Evolutionary conservation across 2,888 invertebrate species (phyloP), one percentile per base, ranked within the genome.

Genomic region (Eulithis testata): DNA sequence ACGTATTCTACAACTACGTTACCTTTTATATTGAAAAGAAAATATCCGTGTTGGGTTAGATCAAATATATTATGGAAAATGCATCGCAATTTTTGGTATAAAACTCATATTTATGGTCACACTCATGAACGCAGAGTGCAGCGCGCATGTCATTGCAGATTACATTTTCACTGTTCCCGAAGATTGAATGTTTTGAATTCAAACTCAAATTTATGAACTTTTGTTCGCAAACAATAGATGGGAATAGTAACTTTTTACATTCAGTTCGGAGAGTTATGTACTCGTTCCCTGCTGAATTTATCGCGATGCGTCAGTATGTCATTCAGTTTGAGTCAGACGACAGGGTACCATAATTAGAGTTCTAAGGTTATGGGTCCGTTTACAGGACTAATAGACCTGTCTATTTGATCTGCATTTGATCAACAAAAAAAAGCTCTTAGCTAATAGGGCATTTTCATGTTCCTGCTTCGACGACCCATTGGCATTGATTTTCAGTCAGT

Each of bases 141-240:
- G 63, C 68, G 60, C 61, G 61, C 65, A 64, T 73, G 73, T 70
- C 73, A 68, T 65, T 63, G 66, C 55, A 71, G 69, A 71, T 67
- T 71, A 70, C 66, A 69, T 65, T 71, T 64, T 60, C 67, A 70
- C 63, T 69, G 65, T 66, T 61, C 50, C 68, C 64, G 60, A 63
- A 65, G 68, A 68, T 66, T 69, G 71, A 66, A 66, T 63, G 68
- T 69, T 71, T 69, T 67, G 65, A 65, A 63, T 65, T 60, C 53
- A 62, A 57, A 63, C 56, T 56, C 49, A 66, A 66, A 66, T 66
- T 63, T 66, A 63, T 63, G 66, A 57, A 63, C 63, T 63, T 63
- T 66, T 58, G 65, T 54, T 52, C 65, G 57, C 49, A 50, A 65
- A 65, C 61, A 65, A 65, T 65, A 60, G 52, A 60, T 55, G 56